A percentile compares a stretch with the other conserved stretches of the same genome.
These are phyloP conservation scores for Antechinus flavipes DNA, from an alignment of 2,113 vertebrate species.

Conservation along the genomic window DNA sequence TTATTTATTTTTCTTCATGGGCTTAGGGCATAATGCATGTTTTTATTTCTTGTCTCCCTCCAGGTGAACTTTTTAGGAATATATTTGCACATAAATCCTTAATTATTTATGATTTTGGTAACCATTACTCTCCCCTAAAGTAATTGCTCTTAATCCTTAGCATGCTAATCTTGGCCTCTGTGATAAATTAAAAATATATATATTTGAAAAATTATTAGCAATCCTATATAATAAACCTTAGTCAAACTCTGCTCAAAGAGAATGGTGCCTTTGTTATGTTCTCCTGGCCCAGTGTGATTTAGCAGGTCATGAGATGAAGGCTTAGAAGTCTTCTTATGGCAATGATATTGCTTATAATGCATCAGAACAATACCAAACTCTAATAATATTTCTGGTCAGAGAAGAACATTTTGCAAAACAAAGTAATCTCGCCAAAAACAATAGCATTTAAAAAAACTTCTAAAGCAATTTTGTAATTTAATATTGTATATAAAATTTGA, in stretches of 20 bases:
- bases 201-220: not conserved
- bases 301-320: not conserved
- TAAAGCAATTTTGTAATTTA: not conserved
- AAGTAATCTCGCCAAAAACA: slow-evolving; percentile 21
- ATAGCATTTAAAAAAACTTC: slow-evolving; percentile 21
- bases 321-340: not conserved
- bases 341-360: not conserved
- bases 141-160: not conserved
- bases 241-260: not conserved
- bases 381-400: not conserved
- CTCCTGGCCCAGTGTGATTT: slow-evolving; percentile 27
- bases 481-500: not conserved
- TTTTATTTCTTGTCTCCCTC: not conserved
- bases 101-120: not conserved
- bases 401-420: slow-evolving; percentile 36
- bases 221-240: not conserved
- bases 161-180: not conserved
- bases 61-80: not conserved
- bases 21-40: not conserved
- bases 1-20: not conserved
- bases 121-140: not conserved
- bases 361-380: not conserved
- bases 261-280: not conserved
- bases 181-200: slow-evolving; percentile 24
- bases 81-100: not conserved